Conservation (phyloP, 1,140 invertebrate species). For the Lordiphosa clarofinis region DNA sequence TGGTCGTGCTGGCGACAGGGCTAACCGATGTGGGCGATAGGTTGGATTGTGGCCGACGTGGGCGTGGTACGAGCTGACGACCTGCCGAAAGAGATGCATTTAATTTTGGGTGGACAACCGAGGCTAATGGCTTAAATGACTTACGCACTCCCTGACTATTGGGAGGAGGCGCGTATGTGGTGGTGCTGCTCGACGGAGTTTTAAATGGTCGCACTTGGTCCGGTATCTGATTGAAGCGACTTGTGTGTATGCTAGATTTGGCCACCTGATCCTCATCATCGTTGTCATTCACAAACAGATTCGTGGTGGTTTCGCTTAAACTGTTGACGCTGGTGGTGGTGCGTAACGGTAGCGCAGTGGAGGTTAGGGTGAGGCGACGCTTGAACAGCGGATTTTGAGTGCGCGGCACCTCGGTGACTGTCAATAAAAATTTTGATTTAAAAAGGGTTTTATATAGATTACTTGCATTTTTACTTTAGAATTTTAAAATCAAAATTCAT, state of each 20-base stretch:
- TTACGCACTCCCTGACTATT: slow-evolving; percentile 38
- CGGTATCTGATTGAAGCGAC: slow-evolving; percentile 67
- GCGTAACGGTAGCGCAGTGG: slow-evolving; percentile 21
- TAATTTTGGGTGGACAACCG: background rate
- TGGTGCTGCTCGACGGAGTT: slow-evolving; percentile 11
- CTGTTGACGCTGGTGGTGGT: slow-evolving; percentile 21
- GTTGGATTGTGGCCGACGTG: slow-evolving; percentile 48
- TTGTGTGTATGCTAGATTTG: slow-evolving; percentile 72
- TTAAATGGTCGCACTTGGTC: slow-evolving; percentile 32
- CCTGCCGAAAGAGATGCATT: slow-evolving; percentile 16
- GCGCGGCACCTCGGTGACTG: slow-evolving; percentile 64
- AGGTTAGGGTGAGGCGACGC: slow-evolving; percentile 53
- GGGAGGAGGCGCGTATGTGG: slow-evolving; percentile 1
- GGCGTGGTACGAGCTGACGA: slow-evolving; percentile 53
- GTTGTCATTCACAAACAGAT: slow-evolving; percentile 41
- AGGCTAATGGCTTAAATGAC: background rate
- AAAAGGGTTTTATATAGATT: no score
- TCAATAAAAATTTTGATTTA: no score
- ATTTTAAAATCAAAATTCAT: no score
- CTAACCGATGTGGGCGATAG: slow-evolving; percentile 8
- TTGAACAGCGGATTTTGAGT: slow-evolving; percentile 74
- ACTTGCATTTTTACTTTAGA: no score
- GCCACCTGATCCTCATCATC: slow-evolving; percentile 63
- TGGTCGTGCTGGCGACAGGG: background rate
- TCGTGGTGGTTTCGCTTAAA: slow-evolving; percentile 43